A percentile compares a stretch with the other conserved stretches of the same genome.
Evolutionary conservation across 2,797 vertebrate genomes (phyloP).

Genomic region (Aulostomus chinensis): DNA sequence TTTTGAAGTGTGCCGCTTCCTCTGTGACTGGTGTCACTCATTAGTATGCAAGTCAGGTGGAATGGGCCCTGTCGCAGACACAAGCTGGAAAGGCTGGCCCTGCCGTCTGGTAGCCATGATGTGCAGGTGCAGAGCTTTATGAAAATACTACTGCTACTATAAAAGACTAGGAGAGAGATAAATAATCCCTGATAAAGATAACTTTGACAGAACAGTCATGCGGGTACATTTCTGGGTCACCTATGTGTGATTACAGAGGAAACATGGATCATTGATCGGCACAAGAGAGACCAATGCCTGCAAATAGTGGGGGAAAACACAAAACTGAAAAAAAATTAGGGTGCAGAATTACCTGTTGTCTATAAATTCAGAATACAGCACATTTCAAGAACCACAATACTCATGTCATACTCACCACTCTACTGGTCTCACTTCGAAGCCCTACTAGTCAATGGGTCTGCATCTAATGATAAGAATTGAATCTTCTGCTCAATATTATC

Average conservation of each 20-base stretch:
- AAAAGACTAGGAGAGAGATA: background rate
- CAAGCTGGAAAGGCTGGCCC: background rate
- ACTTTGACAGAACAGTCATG: background rate
- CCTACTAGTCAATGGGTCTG: too few species aligned
- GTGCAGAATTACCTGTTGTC: too few species aligned
- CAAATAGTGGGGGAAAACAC: background rate
- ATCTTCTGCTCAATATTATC: too few species aligned
- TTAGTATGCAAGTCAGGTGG: slow-evolving; percentile 21
- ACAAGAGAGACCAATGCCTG: too few species aligned
- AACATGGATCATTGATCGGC: too few species aligned
- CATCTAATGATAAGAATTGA: too few species aligned
- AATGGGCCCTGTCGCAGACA: slow-evolving; percentile 21
- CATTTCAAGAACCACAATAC: background rate
- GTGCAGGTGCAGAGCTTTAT: background rate
- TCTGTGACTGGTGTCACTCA: slow-evolving; percentile 57
- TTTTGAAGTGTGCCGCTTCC: slow-evolving; percentile 72
- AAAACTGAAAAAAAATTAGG: too few species aligned
- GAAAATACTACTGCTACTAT: background rate
- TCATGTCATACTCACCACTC: background rate
- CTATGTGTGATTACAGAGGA: background rate
- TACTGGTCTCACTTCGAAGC: too few species aligned
- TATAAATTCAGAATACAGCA: background rate
- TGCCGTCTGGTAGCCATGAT: slow-evolving; percentile 11
- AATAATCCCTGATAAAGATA: background rate
- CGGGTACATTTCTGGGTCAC: background rate